Evolutionary conservation across 2,797 vertebrate species (phyloP), one percentile per base, ranked within the genome.

Genomic region (Lycodopsis pacificus): DNA sequence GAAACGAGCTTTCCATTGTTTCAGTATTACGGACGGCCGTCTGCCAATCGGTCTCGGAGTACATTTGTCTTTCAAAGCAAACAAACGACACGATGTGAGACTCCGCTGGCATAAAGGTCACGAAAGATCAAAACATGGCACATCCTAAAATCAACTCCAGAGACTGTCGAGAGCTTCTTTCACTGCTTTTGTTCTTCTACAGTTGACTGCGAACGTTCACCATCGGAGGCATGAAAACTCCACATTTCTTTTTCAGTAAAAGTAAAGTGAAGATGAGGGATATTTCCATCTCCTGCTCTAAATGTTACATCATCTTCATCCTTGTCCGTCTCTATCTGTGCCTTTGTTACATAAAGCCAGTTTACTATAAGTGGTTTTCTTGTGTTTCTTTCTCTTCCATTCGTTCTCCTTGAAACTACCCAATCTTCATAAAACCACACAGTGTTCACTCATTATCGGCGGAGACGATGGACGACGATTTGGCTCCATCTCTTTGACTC

Each of bases 391-490:
- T 32, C 34, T 38, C 14, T 40, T n/a, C 7, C 20, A 54, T 36
- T 46, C 30, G 40, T 20, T 71, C 48, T 48, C 56, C 74, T 73
- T 42, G 27, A 80, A 74, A 61, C 46, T 27, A 73, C 17, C 36
- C 5, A 69, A 85, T 85, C 78, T 73, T 69, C 71, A 88, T 86
- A 80, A 84, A 88, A 80, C 82, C 79, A 73, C 57, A 14, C 51
- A 66, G 68, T 75, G 53, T 74, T 76, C 70, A 78, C 32, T 67
- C 59, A 51, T 77, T 77, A 54, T 46, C 53, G 57, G 68, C 46
- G 53, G 42, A 69, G 65, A 73, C 7, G 44, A 62, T 12, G 71
- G 46, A 12, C 22, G 4, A 58, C 54, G 49, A 63, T 48, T 70
- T 40, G 32, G 49, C 44, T 61, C 66, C 25, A 1, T 68, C 58